Evolutionary conservation across 1,140 invertebrate species (phyloP).

Genomic region (Spodoptera frugiperda): DNA sequence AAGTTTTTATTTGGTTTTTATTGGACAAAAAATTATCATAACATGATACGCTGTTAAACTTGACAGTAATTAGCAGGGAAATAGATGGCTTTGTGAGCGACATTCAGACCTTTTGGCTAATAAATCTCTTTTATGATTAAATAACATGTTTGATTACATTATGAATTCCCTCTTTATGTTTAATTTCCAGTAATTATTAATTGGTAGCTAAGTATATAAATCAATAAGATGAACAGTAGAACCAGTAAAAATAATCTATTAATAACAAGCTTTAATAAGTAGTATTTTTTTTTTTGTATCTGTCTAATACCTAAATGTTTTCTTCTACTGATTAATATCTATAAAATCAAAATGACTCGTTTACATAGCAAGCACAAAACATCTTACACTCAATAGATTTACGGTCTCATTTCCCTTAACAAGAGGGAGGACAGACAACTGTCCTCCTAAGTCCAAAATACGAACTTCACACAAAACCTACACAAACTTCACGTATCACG

Average conservation of each 20-base stretch:
- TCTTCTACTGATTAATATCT: too few species aligned
- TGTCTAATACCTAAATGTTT: too few species aligned
- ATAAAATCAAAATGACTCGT: neutral
- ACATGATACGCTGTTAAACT: conserved; percentile 23
- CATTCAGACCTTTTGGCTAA: conserved; percentile 4
- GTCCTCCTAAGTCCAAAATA: too few species aligned
- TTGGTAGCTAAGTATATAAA: too few species aligned
- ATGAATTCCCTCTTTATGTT: neutral
- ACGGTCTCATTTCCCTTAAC: too few species aligned
- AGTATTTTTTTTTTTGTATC: too few species aligned
- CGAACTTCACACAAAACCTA: neutral
- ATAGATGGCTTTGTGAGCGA: neutral
- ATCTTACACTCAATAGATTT: too few species aligned
- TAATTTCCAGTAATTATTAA: too few species aligned
- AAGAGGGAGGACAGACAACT: too few species aligned
- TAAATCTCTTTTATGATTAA: conserved; percentile 3
- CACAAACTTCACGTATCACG: neutral
- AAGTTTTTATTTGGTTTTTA: conserved; percentile 40
- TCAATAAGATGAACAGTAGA: too few species aligned
- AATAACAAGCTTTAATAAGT: too few species aligned
- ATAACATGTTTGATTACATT: neutral
- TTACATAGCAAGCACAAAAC: neutral
- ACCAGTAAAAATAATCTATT: too few species aligned
- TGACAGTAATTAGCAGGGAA: conserved; percentile 33
- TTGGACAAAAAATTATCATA: conserved; percentile 13